Conservation (phyloP, 2,113 vertebrate genomes). For the Sigmodon hispidus region DNA sequence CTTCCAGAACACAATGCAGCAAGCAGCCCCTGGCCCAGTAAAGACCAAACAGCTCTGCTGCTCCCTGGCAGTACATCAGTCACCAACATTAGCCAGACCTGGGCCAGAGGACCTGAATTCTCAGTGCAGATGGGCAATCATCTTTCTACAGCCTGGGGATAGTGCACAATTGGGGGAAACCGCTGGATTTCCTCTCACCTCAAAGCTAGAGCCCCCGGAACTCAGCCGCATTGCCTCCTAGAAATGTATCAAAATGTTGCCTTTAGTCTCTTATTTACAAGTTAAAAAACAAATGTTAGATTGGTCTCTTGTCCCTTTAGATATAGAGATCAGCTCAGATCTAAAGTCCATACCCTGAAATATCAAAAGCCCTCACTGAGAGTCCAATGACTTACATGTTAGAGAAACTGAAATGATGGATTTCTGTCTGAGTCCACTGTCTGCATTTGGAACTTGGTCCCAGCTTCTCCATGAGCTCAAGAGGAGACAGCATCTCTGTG, state of each 20-base stretch:
- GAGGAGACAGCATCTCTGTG: neutral
- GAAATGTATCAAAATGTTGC: slow-evolving; percentile 21
- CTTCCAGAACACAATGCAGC: slow-evolving; percentile 65
- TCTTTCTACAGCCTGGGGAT: neutral
- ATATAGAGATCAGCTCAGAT: neutral
- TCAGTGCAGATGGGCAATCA: neutral
- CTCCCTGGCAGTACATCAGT: neutral
- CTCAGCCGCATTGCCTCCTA: neutral
- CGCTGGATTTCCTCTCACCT: slow-evolving; percentile 7
- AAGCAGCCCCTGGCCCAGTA: slow-evolving; percentile 5
- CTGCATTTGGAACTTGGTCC: neutral
- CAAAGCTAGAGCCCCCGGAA: slow-evolving; percentile 8
- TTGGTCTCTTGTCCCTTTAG: neutral
- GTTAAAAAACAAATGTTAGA: slow-evolving; percentile 35
- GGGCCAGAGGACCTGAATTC: neutral
- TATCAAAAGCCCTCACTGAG: neutral
- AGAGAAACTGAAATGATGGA: neutral
- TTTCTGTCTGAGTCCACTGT: neutral
- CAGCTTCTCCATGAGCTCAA: neutral
- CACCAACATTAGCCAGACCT: neutral
- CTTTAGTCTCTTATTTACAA: slow-evolving; percentile 24
- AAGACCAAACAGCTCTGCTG: slow-evolving; percentile 19
- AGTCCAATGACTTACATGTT: neutral
- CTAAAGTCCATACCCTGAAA: neutral
- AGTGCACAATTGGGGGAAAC: neutral